Base-by-base conservation (phyloP, 2,113 vertebrate species). In the Aptenodytes forsteri region DNA sequence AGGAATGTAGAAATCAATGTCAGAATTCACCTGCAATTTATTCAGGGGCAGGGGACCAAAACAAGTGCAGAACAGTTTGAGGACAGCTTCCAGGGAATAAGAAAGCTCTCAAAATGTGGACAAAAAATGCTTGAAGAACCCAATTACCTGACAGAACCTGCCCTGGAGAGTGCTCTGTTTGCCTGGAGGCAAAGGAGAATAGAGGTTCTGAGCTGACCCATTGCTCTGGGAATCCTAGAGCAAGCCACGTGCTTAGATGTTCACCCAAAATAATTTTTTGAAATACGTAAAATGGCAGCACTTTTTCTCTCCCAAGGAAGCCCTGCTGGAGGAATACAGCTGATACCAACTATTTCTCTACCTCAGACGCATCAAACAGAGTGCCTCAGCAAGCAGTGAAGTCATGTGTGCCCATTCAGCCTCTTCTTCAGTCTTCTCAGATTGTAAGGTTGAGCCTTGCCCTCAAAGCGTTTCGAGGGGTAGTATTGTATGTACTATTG, bases 1-100 rank as follows among this genome's bases (percentile, higher is more conserved):
- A 72, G 46, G 29, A 95, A 95, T 3, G 13, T 40, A 91, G 79
- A 91, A 94, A 95, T 94, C 78, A 56, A 32, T 87, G 82, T 82
- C 64, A 87, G 69, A 87, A 90, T 87, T 89, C 61, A 90, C 26
- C 54, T 76, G 18, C 36, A 84, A 64, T 87, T 88, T 89, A 73
- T 47, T 90, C 52, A 79, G 44, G 49, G 44, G 14, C 34, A 87
- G 34, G 54, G 32, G n/a, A 70, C 36, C 17, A 88, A 93, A 93
- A 76, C 8, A 73, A 83, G 7, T 10, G 10, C 1, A 2, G 67
- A 83, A 83, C 30, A 46, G 2, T 90, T 40, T 77, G 70, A 83
- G 27, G 23, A 66, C 16, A 77, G 13, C 10, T 89, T 87, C 40
- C 19, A 83, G 20, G 59, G 36, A 83, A 66, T 13, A 83, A 59